Percentiles rank a stretch among this genome's conserved stretches.
phyloP scores from a whole-genome alignment of 2,797 vertebrate species.

The Pteronotus mesoamericanus region DNA sequence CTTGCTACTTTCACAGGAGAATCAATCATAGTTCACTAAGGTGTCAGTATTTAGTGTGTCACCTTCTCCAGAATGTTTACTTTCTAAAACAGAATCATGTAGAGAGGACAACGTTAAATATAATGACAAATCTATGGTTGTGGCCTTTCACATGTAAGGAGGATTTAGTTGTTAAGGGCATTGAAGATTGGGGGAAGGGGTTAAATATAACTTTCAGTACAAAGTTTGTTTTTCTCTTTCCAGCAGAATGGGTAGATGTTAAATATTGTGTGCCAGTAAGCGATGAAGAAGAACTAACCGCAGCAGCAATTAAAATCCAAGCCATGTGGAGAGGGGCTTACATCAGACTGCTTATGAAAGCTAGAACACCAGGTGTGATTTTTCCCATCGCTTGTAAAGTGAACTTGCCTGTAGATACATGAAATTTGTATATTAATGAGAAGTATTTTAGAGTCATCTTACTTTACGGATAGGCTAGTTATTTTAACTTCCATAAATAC shows the following conservation, averaged over 20 bases:
- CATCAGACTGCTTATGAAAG: conserved; percentile 79
- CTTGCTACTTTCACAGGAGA: not conserved
- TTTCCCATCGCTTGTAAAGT: not conserved
- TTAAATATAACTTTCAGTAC: not conserved
- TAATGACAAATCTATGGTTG: not conserved
- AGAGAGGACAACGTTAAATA: not conserved
- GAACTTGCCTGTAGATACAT: not conserved
- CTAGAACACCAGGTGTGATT: conserved; percentile 85
- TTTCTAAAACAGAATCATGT: not conserved
- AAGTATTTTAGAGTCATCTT: not conserved
- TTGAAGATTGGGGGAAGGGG: not conserved
- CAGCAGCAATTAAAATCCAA: conserved; percentile 86
- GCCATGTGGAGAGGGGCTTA: conserved; percentile 83
- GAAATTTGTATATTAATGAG: not conserved
- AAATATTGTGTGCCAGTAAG: conserved; percentile 63
- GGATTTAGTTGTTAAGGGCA: not conserved
- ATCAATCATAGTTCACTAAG: not conserved
- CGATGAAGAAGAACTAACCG: conserved; percentile 81
- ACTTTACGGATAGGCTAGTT: not conserved
- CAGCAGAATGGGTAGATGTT: conserved; percentile 56
- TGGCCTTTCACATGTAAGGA: not conserved
- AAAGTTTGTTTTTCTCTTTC: not conserved
- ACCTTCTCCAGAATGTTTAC: not conserved
- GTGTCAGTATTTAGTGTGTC: not conserved
- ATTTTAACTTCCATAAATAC: not conserved